Percentiles rank a stretch among this genome's conserved stretches.
These are phyloP conservation scores for Meganola albula DNA, from an alignment of 2,888 invertebrate species.

Conservation along the genomic window DNA sequence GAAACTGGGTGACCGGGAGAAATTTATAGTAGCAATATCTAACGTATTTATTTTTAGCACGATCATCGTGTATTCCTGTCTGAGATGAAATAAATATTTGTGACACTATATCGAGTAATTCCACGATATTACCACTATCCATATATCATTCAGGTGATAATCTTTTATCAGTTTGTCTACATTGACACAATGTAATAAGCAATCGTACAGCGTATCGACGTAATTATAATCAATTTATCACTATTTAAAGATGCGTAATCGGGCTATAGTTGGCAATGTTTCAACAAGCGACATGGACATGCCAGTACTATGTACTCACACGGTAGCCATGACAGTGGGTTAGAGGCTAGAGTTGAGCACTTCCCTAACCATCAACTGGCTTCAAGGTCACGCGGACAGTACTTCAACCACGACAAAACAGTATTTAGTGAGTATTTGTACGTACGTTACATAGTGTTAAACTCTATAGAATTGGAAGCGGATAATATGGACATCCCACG, in stretches of 20 bases:
- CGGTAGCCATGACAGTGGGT: conserved; percentile 28
- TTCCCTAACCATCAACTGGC: conserved; percentile 19
- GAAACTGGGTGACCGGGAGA: conserved; percentile 56
- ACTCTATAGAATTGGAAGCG: conserved; percentile 33
- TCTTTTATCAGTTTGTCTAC: too few species aligned
- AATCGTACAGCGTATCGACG: conserved; percentile 16
- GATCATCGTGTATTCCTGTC: conserved; percentile 29
- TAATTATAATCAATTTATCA: conserved; percentile 16
- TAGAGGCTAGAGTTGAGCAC: conserved; percentile 16
- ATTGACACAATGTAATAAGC: too few species aligned
- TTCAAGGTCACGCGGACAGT: conserved; percentile 24
- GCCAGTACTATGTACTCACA: conserved; percentile 15
- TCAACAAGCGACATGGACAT: conserved; percentile 24
- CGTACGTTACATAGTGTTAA: conserved; percentile 32
- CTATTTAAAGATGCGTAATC: conserved; percentile 13
- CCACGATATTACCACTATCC: too few species aligned
- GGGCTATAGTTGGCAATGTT: conserved; percentile 25
- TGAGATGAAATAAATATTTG: too few species aligned
- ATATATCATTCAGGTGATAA: too few species aligned
- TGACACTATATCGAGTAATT: too few species aligned
- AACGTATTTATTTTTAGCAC: conserved; percentile 50
- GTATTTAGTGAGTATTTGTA: conserved; percentile 29
- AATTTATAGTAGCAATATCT: conserved; percentile 50
- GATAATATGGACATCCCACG: conserved; percentile 51
- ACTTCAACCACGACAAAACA: conserved; percentile 27